Evolutionary conservation across 2,113 vertebrate genomes (phyloP).

Genomic region (Nettapus auritus): DNA sequence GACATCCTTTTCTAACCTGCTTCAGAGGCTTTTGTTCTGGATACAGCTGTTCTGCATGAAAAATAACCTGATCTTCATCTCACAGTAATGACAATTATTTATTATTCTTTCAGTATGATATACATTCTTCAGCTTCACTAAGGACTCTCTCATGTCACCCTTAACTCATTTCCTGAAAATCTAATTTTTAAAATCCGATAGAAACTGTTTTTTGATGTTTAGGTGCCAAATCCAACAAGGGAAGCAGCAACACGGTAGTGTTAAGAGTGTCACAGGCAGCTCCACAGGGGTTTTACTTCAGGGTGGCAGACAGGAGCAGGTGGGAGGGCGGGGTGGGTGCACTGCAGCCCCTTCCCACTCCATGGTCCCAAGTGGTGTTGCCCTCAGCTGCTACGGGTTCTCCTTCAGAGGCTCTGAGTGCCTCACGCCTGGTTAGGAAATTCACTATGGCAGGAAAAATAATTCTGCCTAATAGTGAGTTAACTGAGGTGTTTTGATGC

Average conservation of each 20-base stretch:
- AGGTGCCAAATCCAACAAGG: not conserved
- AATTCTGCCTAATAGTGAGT: not conserved
- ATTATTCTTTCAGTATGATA: not conserved
- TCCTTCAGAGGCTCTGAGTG: not conserved
- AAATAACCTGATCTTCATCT: not conserved
- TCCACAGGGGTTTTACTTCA: not conserved
- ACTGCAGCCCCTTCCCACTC: not conserved
- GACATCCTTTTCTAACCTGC: not conserved
- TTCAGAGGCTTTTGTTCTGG: not conserved
- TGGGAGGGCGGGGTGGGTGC: not conserved
- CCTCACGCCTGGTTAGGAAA: not conserved
- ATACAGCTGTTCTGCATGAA: not conserved
- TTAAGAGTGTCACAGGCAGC: not conserved
- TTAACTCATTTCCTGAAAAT: not conserved
- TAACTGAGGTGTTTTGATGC: not conserved
- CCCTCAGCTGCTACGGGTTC: not conserved
- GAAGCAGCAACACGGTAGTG: not conserved
- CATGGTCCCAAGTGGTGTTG: rapidly evolving
- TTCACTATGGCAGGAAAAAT: rapidly evolving
- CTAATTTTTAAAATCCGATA: not conserved
- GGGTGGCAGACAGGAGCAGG: not conserved
- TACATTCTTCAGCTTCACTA: not conserved
- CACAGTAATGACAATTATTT: not conserved
- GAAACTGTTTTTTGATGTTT: not conserved
- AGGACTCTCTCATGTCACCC: not conserved